A percentile compares a stretch with the other conserved stretches of the same genome.
phyloP scores from a whole-genome alignment of 2,797 vertebrate species.

The Melopsittacus undulatus region DNA sequence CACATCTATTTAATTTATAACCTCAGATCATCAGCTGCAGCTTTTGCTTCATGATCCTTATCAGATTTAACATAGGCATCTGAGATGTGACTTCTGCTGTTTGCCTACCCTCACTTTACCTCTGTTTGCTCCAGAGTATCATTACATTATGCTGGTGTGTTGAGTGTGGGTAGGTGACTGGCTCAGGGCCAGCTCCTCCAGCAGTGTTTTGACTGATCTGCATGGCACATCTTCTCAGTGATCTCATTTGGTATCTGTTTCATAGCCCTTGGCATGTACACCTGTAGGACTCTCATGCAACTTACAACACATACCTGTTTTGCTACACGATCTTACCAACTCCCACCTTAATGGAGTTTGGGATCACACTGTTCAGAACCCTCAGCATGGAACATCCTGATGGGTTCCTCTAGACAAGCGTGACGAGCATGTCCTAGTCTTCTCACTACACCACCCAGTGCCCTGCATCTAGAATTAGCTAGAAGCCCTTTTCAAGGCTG shows the following conservation, averaged over 20 bases:
- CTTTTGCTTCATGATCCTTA: neutral
- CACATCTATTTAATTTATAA: neutral
- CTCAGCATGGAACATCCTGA: neutral
- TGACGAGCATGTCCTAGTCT: neutral
- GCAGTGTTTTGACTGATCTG: neutral
- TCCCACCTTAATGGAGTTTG: neutral
- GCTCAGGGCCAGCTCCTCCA: neutral
- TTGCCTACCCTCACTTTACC: neutral
- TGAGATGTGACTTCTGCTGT: neutral
- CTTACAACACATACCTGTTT: neutral
- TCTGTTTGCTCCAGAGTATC: neutral
- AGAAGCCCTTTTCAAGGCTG: neutral
- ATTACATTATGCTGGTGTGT: neutral
- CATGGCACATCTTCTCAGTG: neutral
- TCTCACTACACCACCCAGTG: neutral
- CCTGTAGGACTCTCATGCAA: neutral
- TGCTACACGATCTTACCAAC: neutral
- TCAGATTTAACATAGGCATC: neutral
- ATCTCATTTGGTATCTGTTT: neutral
- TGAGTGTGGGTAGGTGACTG: neutral
- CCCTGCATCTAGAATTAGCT: neutral
- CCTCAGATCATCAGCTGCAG: neutral
- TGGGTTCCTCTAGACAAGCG: rapidly evolving
- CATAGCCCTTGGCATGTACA: neutral
- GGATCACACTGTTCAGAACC: neutral